Conservation (phyloP, 2,888 invertebrate genomes). For the Spodoptera exigua region DNA sequence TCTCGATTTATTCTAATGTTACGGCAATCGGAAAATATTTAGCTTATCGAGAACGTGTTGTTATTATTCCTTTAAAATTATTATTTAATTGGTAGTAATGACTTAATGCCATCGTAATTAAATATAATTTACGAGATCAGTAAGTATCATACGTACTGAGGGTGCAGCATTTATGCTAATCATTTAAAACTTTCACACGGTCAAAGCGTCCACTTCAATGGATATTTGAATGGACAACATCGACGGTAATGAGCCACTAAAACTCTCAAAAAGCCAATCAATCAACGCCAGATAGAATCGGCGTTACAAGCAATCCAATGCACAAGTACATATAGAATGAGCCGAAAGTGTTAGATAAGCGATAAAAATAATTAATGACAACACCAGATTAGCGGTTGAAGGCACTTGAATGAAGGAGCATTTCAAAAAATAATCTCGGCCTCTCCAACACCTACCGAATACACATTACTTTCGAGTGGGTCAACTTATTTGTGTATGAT, state of each 20-base stretch:
- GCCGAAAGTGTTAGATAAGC: slow-evolving; percentile 86
- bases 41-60: not conserved
- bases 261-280: slow-evolving; percentile 55
- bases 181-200: slow-evolving; percentile 9
- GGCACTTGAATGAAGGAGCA: slow-evolving; percentile 87
- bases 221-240: slow-evolving; percentile 31
- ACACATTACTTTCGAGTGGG: slow-evolving; percentile 85
- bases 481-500: slow-evolving; percentile 81
- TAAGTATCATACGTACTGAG: not conserved
- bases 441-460: slow-evolving; percentile 85
- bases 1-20: slow-evolving; percentile 1
- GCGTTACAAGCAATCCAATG: slow-evolving; percentile 74
- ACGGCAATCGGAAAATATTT: not conserved
- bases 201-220: slow-evolving; percentile 16
- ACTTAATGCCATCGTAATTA: not conserved
- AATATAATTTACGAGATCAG: not conserved
- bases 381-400: slow-evolving; percentile 84
- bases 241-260: slow-evolving; percentile 39
- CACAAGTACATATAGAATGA: slow-evolving; percentile 71
- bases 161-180: not conserved
- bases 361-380: slow-evolving; percentile 89
- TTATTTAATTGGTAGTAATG: too few species aligned
- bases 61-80: too few species aligned
- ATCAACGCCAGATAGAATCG: slow-evolving; percentile 64
- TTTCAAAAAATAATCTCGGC: slow-evolving; percentile 88